Evolutionary conservation across 2,888 invertebrate genomes (phyloP), one percentile per base, ranked within the genome.

Genomic region (Erebia aethiops): DNA sequence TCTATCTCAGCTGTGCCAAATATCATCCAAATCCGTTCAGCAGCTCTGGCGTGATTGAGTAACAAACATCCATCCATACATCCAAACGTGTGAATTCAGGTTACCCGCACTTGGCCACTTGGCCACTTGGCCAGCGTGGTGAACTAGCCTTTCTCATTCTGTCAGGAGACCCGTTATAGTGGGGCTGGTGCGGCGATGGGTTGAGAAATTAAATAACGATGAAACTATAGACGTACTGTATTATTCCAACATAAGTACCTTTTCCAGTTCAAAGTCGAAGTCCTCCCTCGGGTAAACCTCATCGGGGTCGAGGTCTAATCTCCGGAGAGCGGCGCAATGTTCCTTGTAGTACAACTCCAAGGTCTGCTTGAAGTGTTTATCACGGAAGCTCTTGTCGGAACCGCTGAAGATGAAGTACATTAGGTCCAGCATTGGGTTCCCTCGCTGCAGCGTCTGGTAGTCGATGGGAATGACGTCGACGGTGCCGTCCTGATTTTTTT

Each of bases 331-430:
- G 5, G 58, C 56, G 56, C 76, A 69, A 41, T 83, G 69, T 65
- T 80, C 76, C 4, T 60, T 60, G 66, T 83, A 82, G 74, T 85
- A 85, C 43, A 77, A 77, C 7, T 82, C 80, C 2, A 82, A 26
- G 4, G 80, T 77, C n/a, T 75, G 65, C 21, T 71, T 16, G 18
- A 58, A 70, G 54, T 76, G 63, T 26, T 70, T 11, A 11, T 68
- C 68, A 11, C 76, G 57, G 66, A 73, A 74, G 9, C 68, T 61
- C 57, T 75, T 71, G 43, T 77, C 75, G 1, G 75, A 73, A n/a
- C 75, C 72, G 41, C 26, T 69, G 35, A 71, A 68, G 2, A 77
- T 70, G n/a, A 75, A 72, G 54, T 72, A 73, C 49, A 75, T 14
- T 1, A 77, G 54, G 61, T 77, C 77, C 11, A 71, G 13, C 8